phyloP scores from a whole-genome alignment of 2,888 invertebrate genomes.

The Synergus gifuensis region DNA sequence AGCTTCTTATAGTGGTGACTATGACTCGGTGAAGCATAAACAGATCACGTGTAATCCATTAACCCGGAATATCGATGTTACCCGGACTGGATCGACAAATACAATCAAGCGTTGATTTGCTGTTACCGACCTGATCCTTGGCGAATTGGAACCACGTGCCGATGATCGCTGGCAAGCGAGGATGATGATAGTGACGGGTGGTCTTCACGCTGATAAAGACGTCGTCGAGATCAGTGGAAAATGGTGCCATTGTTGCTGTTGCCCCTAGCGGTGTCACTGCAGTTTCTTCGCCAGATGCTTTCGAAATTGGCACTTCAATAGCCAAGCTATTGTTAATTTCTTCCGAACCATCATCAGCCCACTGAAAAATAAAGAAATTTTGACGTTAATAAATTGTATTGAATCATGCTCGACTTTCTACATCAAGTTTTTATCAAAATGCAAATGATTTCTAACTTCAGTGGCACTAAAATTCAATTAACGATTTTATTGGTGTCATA shows the following conservation, averaged over 20 bases:
- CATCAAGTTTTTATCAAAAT: background rate
- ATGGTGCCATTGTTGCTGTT: constrained; percentile 80
- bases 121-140: constrained; percentile 83
- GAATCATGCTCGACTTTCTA: background rate
- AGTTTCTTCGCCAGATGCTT: constrained; percentile 66
- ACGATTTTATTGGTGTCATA: no score
- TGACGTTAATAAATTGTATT: constrained; percentile 30
- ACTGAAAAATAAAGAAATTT: constrained; percentile 56
- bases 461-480: no score
- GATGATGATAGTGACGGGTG: constrained; percentile 91
- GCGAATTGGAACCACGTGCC: constrained; percentile 98
- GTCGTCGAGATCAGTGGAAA: constrained; percentile 88
- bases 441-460: background rate
- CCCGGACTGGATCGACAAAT: constrained; percentile 14
- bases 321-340: constrained; percentile 60
- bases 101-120: constrained; percentile 9
- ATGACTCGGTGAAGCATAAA: background rate
- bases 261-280: constrained; percentile 72
- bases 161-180: constrained; percentile 91
- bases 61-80: constrained; percentile 37
- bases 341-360: constrained; percentile 61
- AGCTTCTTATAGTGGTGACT: background rate
- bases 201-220: constrained; percentile 98
- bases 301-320: constrained; percentile 63
- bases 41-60: constrained; percentile 28